Percentiles rank a stretch among this genome's conserved stretches.
Evolutionary conservation across 37 sponge, comb jelly and placozoan species (phyloP).

Genomic region (Axinella damicornis): DNA sequence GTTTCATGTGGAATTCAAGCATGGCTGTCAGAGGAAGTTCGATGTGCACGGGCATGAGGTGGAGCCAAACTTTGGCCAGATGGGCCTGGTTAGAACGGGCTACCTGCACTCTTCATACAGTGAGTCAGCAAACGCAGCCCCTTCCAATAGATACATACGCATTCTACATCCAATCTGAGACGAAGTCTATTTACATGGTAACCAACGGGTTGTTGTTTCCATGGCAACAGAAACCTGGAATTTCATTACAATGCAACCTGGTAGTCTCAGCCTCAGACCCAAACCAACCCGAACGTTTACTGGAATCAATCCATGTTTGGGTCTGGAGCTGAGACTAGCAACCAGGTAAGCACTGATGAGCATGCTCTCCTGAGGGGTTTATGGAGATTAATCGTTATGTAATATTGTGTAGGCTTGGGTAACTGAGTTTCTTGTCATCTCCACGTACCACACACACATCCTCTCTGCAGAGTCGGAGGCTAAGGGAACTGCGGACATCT

Average conservation of each 20-base stretch:
- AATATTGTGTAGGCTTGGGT: background rate
- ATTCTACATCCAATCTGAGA: too few relatives aligned
- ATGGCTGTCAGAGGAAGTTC: slow-evolving; percentile 69
- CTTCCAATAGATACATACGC: too few relatives aligned
- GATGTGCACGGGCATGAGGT: slow-evolving; percentile 68
- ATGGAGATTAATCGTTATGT: background rate
- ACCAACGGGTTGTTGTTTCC: too few relatives aligned
- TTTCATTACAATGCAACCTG: too few relatives aligned
- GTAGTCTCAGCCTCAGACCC: too few relatives aligned
- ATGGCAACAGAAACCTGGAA: too few relatives aligned
- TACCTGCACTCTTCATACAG: slow-evolving; percentile 86
- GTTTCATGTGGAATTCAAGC: slow-evolving; percentile 65
- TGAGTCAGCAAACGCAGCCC: slow-evolving; percentile 10
- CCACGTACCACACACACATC: background rate
- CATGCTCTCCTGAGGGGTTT: background rate
- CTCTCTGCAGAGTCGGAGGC: slow-evolving; percentile 51
- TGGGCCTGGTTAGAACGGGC: slow-evolving; percentile 62
- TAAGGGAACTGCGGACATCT: slow-evolving; percentile 55
- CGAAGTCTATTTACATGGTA: too few relatives aligned
- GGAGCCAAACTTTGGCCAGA: slow-evolving; percentile 84
- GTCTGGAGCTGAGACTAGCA: too few relatives aligned
- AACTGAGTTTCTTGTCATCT: background rate
- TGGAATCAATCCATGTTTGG: too few relatives aligned
- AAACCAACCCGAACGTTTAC: too few relatives aligned
- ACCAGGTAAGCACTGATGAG: too few relatives aligned